phyloP scores from a whole-genome alignment of 2,888 invertebrate genomes.

The Dasypogon diadema region DNA sequence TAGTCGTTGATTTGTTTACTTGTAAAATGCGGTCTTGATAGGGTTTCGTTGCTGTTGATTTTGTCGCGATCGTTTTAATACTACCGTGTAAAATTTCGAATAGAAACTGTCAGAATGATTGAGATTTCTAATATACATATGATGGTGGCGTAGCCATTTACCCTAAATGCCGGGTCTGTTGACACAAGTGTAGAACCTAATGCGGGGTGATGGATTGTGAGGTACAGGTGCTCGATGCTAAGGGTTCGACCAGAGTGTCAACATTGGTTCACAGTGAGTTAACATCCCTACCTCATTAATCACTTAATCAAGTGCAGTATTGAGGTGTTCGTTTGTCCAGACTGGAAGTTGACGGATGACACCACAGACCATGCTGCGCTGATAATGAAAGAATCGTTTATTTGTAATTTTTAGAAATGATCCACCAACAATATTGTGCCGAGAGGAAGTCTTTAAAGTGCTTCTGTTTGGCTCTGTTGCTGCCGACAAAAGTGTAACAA shows the following conservation, averaged over 20 bases:
- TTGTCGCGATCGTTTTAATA: too few relatives aligned
- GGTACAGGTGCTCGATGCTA: background rate
- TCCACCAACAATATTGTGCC: background rate
- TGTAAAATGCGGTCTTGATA: background rate
- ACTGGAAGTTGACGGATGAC: background rate
- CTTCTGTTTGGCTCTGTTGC: background rate
- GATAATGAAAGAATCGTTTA: conserved; percentile 39
- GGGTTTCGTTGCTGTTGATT: too few relatives aligned
- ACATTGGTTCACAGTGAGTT: background rate
- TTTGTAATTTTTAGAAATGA: conserved; percentile 12
- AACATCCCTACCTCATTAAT: conserved; percentile 30
- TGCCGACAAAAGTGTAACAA: conserved; percentile 26
- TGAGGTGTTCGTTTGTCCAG: conserved; percentile 3
- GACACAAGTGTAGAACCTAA: conserved; percentile 5
- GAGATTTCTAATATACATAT: background rate
- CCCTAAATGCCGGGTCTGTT: background rate
- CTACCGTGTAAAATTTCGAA: too few relatives aligned
- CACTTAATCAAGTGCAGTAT: conserved; percentile 35
- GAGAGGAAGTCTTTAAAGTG: background rate
- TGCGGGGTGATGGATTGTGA: background rate
- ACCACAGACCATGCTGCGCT: background rate
- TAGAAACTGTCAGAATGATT: too few relatives aligned
- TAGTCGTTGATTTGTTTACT: conserved; percentile 42
- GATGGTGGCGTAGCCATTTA: too few relatives aligned
- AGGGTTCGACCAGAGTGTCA: conserved; percentile 1